A percentile compares a stretch with the other conserved stretches of the same genome.
phyloP scores from a whole-genome alignment of 2,888 invertebrate genomes.

The Aspidiotus rigidus region DNA sequence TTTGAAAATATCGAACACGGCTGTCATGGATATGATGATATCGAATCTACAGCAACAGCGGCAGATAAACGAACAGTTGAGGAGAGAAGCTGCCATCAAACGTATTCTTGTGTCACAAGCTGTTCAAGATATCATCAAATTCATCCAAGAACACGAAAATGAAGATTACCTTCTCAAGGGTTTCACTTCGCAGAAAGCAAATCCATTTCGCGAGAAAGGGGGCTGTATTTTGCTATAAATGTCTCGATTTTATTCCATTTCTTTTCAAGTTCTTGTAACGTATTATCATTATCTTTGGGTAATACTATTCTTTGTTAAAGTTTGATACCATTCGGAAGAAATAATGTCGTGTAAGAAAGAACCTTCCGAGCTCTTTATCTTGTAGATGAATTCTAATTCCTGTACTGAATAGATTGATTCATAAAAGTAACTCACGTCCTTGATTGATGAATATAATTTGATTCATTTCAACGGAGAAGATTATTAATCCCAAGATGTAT shows the following conservation, averaged over 20 bases:
- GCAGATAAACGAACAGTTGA: slow-evolving; percentile 83
- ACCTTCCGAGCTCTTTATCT: too few species aligned
- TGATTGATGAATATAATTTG: too few species aligned
- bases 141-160: slow-evolving; percentile 79
- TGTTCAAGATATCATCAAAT: slow-evolving; percentile 85
- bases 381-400: too few species aligned
- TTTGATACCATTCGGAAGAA: too few species aligned
- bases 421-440: too few species aligned
- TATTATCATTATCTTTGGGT: too few species aligned
- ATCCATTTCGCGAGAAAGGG: slow-evolving; percentile 90
- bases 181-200: slow-evolving; percentile 86
- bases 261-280: neutral
- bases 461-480: too few species aligned
- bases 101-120: slow-evolving; percentile 77
- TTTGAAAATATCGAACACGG: slow-evolving; percentile 71
- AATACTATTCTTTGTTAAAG: too few species aligned
- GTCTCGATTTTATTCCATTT: neutral
- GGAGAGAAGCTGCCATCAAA: slow-evolving; percentile 80
- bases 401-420: too few species aligned
- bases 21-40: slow-evolving; percentile 88
- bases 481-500: too few species aligned
- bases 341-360: too few species aligned
- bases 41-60: slow-evolving; percentile 89
- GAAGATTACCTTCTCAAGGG: slow-evolving; percentile 89
- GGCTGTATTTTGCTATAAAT: slow-evolving; percentile 74